Conservation (phyloP, 2,888 invertebrate genomes). For the Pandemis cinnamomeana region DNA sequence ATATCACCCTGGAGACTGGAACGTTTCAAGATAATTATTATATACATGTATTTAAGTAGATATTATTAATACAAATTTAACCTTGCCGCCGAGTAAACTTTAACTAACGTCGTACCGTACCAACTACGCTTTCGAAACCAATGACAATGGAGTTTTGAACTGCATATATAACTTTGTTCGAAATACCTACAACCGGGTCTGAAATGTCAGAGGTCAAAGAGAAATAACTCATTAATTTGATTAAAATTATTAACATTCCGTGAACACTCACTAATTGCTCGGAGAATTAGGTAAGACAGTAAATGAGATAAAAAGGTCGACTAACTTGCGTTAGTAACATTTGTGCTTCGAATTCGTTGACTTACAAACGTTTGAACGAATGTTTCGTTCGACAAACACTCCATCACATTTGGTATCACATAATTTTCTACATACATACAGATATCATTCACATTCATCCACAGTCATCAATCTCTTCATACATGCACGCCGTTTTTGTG, state of each 20-base stretch:
- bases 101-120: not conserved
- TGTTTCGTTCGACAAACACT: too few relatives aligned
- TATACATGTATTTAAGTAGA: too few relatives aligned
- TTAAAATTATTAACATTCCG: constrained; percentile 9
- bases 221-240: constrained; percentile 27
- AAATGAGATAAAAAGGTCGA: constrained; percentile 12
- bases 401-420: too few relatives aligned
- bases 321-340: not conserved
- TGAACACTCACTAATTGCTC: constrained; percentile 7
- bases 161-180: not conserved
- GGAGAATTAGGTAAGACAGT: constrained; percentile 13
- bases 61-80: too few relatives aligned
- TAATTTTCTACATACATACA: too few relatives aligned
- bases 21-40: too few relatives aligned
- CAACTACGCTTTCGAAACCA: not conserved
- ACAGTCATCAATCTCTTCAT: too few relatives aligned
- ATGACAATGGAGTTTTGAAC: not conserved
- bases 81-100: not conserved
- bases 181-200: not conserved
- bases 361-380: too few relatives aligned
- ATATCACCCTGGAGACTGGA: too few relatives aligned
- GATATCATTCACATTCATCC: too few relatives aligned
- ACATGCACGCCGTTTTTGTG: too few relatives aligned
- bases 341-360: not conserved
- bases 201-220: constrained; percentile 13